Base-by-base conservation (phyloP, 2,797 vertebrate species). In the Lophura swinhoii region DNA sequence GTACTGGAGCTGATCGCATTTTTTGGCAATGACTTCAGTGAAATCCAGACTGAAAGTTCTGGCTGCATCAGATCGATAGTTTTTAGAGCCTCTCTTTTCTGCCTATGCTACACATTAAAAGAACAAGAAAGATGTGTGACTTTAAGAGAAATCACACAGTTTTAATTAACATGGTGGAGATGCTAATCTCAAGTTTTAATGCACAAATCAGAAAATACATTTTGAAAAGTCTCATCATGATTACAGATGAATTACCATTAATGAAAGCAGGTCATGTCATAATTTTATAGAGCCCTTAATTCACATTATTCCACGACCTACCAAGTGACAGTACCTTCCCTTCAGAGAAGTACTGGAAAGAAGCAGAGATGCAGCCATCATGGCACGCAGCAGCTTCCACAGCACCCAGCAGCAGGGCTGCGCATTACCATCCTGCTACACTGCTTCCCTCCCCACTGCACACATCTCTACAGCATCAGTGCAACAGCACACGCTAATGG, bases 341-440 rank as follows among this genome's bases (percentile, higher is more conserved):
- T 51, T n/a, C 39, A 26, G 31, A 39, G 24, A 14, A 4, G 28
- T 24, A 24, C 7, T 11, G 56, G 15, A 70, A 60, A 51, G 48
- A 13, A 66, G 58, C 64, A 58, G 28, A 82, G 26, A 29, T 29
- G 5, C 14, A 33, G 31, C 4, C 8, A 39, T 0, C 9, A 1
- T 0, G 1, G 18, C 9, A 5, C 4, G 29, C 16, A 55, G 29
- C 1, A 41, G 68, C 21, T 7, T 3, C 29, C 37, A 9, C 41
- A 67, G 69, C 49, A 43, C 31, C 2, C 12, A 35, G 76, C 5
- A 39, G 21, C 20, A 80, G 67, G 60, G 66, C 44, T 23, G 22
- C 23, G 49, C 21, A 2, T 10, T 6, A 3, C 0, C 9, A 69
- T 33, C 29, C 79, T 7, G 4, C 53, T 3, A 2, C 17, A 0